Evolutionary conservation across 2,797 vertebrate species (phyloP).

Genomic region (Centroberyx gerrardi): DNA sequence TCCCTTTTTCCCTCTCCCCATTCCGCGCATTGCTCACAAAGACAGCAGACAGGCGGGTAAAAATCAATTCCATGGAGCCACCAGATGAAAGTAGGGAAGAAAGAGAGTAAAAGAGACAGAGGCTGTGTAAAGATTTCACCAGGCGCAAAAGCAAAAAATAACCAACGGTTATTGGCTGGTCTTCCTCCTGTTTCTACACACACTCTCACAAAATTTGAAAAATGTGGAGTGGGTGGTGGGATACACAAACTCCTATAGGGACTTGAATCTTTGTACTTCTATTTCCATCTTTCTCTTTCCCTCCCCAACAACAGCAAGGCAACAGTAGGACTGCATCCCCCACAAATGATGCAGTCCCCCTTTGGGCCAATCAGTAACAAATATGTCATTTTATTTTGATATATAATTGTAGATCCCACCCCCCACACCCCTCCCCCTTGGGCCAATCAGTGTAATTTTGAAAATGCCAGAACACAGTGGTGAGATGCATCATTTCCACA

Average conservation of each 20-base stretch:
- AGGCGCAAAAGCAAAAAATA: conserved; percentile 71
- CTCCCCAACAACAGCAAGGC: background rate
- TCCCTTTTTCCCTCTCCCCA: conserved; percentile 55
- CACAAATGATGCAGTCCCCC: no score
- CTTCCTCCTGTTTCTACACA: conserved; percentile 62
- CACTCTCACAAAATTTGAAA: conserved; percentile 17
- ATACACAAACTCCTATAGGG: conserved; percentile 18
- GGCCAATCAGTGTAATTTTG: no score
- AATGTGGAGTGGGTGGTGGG: conserved; percentile 30
- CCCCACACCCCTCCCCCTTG: no score
- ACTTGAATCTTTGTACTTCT: background rate
- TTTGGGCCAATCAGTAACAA: no score
- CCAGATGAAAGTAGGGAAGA: conserved; percentile 78
- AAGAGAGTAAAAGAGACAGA: conserved; percentile 66
- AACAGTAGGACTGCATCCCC: background rate
- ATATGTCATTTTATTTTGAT: no score
- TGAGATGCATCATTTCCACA: background rate
- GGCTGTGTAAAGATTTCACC: conserved; percentile 67
- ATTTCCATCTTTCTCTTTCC: conserved; percentile 4
- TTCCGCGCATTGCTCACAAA: conserved; percentile 79
- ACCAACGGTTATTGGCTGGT: conserved; percentile 57
- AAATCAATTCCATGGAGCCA: conserved; percentile 84
- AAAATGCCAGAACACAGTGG: no score
- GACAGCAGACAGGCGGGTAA: conserved; percentile 76
- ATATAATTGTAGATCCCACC: no score